Evolutionary conservation across 2,113 vertebrate species (phyloP).

Genomic region (Turdus rufiventris): DNA sequence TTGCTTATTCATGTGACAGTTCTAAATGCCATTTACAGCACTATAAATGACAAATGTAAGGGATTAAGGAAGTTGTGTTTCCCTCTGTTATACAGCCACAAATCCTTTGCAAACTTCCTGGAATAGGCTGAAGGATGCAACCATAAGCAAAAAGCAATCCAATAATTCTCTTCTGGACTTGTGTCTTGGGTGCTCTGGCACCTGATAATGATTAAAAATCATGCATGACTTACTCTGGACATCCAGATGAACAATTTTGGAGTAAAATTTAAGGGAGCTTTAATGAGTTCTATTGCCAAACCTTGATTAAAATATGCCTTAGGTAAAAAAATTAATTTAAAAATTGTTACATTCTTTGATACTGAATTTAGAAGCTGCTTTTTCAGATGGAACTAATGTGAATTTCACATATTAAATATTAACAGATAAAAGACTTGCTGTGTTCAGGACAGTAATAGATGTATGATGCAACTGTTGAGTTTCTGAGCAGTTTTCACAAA

Average conservation of each 20-base stretch:
- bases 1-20: background rate
- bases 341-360: background rate
- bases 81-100: background rate
- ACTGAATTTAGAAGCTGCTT: background rate
- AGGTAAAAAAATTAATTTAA: background rate
- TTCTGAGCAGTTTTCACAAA: background rate
- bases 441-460: background rate
- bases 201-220: background rate
- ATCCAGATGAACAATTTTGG: background rate
- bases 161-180: background rate
- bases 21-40: background rate
- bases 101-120: background rate
- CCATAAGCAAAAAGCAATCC: background rate
- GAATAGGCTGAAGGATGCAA: background rate
- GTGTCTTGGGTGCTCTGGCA: background rate
- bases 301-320: background rate
- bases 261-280: background rate
- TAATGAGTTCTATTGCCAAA: background rate
- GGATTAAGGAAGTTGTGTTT: background rate
- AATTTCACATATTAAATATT: background rate
- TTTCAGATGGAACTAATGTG: background rate
- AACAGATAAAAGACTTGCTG: background rate
- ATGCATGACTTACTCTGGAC: background rate
- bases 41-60: background rate
- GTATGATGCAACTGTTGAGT: background rate